Evolutionary conservation across 1,140 invertebrate species (phyloP), one percentile per base, ranked within the genome.

Genomic region (Bilobella aurantiaca): DNA sequence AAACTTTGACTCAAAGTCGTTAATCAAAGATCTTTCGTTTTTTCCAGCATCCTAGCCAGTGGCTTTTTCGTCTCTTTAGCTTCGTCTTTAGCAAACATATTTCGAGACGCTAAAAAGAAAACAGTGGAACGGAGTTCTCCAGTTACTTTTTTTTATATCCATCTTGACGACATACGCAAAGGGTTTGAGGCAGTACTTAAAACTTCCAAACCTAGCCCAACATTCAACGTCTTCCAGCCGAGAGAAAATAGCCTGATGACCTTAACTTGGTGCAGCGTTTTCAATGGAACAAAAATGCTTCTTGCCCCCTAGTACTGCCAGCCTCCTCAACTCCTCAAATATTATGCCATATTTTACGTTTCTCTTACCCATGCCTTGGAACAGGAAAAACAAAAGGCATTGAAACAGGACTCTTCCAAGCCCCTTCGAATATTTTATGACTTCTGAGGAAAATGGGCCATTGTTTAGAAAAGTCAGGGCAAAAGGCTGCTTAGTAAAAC

Each of bases 291-390:
- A 3, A 5, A 18, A 8, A 53, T 18, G 8, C 21, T 53, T 53
- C 49, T 23, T 53, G 14, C 49, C 21, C 21, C 49, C 23, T 53
- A 5, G 8, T 23, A 18, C 49, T 53, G 5, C 5, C 8, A 8
- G 14, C 21, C 49, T 5, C 21, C 12, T 18, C 25, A 16, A 53
- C 49, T 16, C 14, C 49, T 53, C 49, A 53, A 53, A 53, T 53
- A 53, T 53, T 53, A 53, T 53, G 49, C 49, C 49, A 53, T 53
- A 53, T 53, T 53, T 53, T 23, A 53, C 8, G 5, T 23, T 23
- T 23, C 12, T 5, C 49, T 5, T 53, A n/a, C n/a, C n/a, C n/a
- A n/a, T n/a, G n/a, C n/a, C n/a, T n/a, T n/a, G n/a, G n/a, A n/a
- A n/a, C 49, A 23, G 5, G 23, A 23, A 53, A 53, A 53, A 53